These are phyloP conservation scores for Orthosia cruda DNA, from an alignment of 2,888 invertebrate genomes.

Conservation along the genomic window DNA sequence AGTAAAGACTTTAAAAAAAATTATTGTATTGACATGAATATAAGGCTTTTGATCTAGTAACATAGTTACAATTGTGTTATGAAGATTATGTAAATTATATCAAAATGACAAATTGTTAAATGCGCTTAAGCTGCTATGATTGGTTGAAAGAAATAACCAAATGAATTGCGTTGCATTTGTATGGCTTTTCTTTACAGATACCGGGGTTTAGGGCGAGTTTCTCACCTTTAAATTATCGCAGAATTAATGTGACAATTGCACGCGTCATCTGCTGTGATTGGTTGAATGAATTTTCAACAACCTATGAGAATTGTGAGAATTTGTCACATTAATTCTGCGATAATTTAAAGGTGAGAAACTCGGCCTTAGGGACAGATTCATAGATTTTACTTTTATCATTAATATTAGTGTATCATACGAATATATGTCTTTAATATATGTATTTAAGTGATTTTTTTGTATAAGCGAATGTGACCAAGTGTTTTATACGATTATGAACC, in stretches of 20 bases:
- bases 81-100: not conserved
- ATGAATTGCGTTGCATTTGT: too few relatives aligned
- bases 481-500: not conserved
- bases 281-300: too few relatives aligned
- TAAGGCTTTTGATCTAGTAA: conserved; percentile 35
- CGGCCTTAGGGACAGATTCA: not conserved
- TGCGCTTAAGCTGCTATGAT: not conserved
- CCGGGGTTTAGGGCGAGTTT: not conserved
- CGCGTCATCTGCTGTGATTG: too few relatives aligned
- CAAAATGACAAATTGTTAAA: not conserved
- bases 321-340: too few relatives aligned
- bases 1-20: conserved; percentile 36
- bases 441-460: not conserved
- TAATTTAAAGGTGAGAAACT: too few relatives aligned
- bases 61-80: conserved; percentile 49
- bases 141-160: not conserved
- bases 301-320: too few relatives aligned
- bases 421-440: too few relatives aligned
- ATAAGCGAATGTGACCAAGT: not conserved
- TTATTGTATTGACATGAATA: conserved; percentile 42
- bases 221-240: too few relatives aligned
- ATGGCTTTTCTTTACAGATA: not conserved
- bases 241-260: too few relatives aligned
- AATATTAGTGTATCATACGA: not conserved
- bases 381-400: not conserved